Evolutionary conservation across 2,888 invertebrate species (phyloP), one percentile per base, ranked within the genome.

Genomic region (Ditylenchus weischeri): DNA sequence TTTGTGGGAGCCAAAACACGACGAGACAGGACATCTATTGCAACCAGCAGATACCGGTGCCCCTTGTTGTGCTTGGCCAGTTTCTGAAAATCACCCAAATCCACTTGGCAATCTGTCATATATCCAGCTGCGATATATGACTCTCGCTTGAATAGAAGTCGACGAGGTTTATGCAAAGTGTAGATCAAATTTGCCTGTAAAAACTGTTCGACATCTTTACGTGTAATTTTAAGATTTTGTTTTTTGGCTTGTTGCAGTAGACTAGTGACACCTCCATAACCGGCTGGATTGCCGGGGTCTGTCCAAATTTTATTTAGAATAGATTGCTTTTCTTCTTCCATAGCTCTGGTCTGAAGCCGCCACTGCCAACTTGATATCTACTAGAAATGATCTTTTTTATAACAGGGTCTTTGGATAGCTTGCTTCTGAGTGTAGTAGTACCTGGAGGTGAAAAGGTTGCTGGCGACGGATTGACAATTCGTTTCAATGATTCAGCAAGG

Each of bases 71-170:
- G 35, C 1, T 29, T 23, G 11, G 62, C 23, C 1, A 66, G n/a
- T 18, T 50, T 65, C 50, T 66, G 66, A 36, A 66, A 65, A 49
- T 66, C 66, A 8, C 49, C 63, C 13, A 66, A 43, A 47, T 65
- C 65, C 29, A 60, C 35, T 36, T 65, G 65, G 13, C 65, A 65
- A 15, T 65, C 62, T 63, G 66, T 65, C 64, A 65, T 38, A 48
- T 36, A 65, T 8, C 66, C 66, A 4, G 48, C 21, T 8, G 65
- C 48, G n/a, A 65, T 18, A n/a, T 61, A 62, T 2, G n/a, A 13
- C 7, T 43, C 23, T 8, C 66, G 49, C 8, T 11, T 29, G 21
- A 23, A 65, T 2, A 19, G 18, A 11, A 62, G n/a, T 3, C 66
- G 15, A 7, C 21, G 19, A 8, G 63, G 63, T 18, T 54, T 48